Evolutionary conservation across 2,113 vertebrate genomes (phyloP), one percentile per base, ranked within the genome.

Genomic region (Epinephelus lanceolatus): DNA sequence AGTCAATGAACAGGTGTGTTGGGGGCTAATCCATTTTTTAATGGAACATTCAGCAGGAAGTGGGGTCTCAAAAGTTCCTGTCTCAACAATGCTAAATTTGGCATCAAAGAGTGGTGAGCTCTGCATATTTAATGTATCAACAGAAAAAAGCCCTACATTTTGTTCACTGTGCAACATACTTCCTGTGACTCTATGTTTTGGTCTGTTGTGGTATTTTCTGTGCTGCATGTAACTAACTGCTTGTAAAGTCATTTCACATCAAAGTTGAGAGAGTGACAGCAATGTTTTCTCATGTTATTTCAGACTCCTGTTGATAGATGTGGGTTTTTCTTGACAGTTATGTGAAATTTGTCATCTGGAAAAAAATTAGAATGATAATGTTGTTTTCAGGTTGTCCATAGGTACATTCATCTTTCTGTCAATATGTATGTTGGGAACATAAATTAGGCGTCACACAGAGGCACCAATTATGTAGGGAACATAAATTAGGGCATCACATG

Each of bases 1-100:
- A 83, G 78, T 75, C 74, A 51, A 91, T 84, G 75, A 81, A 81
- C 76, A 84, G 85, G 86, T 84, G 79, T 81, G 67, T 67, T 33
- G 56, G 62, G 12, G 47, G 59, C 59, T 90, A 82, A 88, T 93
- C 72, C 75, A 84, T 30, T 90, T 73, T 93, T 91, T 91, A 91
- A 93, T 88, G 82, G 75, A 62, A 78, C 74, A 70, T 81, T 86
- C 78, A 84, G 85, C 83, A 91, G 91, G 88, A 89, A 87, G 84
- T 76, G 78, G 61, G 51, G 76, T 83, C 77, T 86, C 76, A 1
- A 68, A 78, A 84, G 85, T 71, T 70, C 61, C 63, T 51, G 42
- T 73, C 21, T 47, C 77, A 84, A 77, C 81, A 60, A n/a, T 2
- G 12, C 84, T 89, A 85, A 89, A 84, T 76, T 85, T 84, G 86